Conservation (phyloP, 1,140 invertebrate species). For the Drosophila ohnishii region DNA sequence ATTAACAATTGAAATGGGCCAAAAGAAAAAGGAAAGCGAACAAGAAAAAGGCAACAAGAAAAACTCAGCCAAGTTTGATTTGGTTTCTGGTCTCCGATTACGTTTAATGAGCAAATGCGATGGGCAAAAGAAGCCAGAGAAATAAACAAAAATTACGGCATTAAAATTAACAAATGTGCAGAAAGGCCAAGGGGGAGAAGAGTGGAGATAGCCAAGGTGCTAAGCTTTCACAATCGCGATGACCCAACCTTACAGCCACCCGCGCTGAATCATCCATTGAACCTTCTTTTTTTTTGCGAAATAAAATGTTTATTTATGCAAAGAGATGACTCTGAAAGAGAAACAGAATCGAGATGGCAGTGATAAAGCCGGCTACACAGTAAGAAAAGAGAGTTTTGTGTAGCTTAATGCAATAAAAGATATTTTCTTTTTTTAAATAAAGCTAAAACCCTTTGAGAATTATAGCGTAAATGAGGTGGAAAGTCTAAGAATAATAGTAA, state of each 20-base stretch:
- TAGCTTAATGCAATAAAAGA: background rate
- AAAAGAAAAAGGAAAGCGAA: slow-evolving; percentile 28
- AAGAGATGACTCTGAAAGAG: slow-evolving; percentile 1
- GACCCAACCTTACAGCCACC: slow-evolving; percentile 9
- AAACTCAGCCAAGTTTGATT: slow-evolving; percentile 40
- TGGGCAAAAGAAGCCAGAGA: slow-evolving; percentile 5
- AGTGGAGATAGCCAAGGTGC: slow-evolving; percentile 15
- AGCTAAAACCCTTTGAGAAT: background rate
- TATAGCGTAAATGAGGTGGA: background rate
- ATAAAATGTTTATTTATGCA: slow-evolving; percentile 10
- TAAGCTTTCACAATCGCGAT: slow-evolving; percentile 46
- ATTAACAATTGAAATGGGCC: slow-evolving; percentile 52
- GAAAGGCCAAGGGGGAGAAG: background rate
- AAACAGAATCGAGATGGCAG: slow-evolving; percentile 1
- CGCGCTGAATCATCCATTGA: slow-evolving; percentile 4
- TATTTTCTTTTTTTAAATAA: background rate
- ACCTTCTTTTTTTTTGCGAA: background rate
- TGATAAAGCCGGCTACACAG: background rate
- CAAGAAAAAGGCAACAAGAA: slow-evolving; percentile 7
- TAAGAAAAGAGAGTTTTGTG: background rate
- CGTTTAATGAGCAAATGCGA: slow-evolving; percentile 34
- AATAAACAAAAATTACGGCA: slow-evolving; percentile 51
- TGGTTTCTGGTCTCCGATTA: slow-evolving; percentile 43
- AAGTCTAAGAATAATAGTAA: background rate
- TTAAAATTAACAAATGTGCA: slow-evolving; percentile 56